Evolutionary conservation across 2,113 vertebrate species (phyloP).

Genomic region (Hyperopisus bebe): DNA sequence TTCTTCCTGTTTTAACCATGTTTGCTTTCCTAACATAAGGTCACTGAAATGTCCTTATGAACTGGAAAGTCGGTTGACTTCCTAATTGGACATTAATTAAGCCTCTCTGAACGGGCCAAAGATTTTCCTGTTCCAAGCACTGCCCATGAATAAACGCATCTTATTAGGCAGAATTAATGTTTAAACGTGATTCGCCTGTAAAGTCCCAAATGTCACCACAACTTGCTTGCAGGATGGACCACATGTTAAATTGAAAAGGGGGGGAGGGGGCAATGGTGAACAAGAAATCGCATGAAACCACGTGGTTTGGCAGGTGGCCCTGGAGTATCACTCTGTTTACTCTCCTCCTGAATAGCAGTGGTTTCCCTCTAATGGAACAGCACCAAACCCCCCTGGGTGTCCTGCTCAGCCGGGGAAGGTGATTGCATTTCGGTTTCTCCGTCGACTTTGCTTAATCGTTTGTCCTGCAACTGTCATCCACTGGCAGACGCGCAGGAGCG

Average conservation of each 20-base stretch:
- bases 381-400: background rate
- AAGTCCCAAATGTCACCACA: background rate
- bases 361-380: background rate
- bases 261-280: background rate
- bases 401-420: background rate
- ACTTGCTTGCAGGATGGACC: too few relatives aligned
- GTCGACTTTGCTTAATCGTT: constrained; percentile 7
- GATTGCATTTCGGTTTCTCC: background rate
- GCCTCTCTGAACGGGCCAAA: background rate
- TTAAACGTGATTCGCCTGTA: background rate
- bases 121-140: background rate
- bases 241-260: background rate
- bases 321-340: background rate
- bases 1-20: background rate
- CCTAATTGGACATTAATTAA: constrained; percentile 8
- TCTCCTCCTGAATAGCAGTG: background rate
- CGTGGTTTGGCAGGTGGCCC: background rate
- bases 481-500: background rate
- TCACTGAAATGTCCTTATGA: background rate
- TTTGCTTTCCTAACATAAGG: background rate
- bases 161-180: background rate
- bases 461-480: constrained; percentile 3
- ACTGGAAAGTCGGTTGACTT: background rate
- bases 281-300: background rate
- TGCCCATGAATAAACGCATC: background rate